These are phyloP conservation scores for Pseudotriccus pelzelni DNA, from an alignment of 2,797 vertebrate species.

Conservation along the genomic window DNA sequence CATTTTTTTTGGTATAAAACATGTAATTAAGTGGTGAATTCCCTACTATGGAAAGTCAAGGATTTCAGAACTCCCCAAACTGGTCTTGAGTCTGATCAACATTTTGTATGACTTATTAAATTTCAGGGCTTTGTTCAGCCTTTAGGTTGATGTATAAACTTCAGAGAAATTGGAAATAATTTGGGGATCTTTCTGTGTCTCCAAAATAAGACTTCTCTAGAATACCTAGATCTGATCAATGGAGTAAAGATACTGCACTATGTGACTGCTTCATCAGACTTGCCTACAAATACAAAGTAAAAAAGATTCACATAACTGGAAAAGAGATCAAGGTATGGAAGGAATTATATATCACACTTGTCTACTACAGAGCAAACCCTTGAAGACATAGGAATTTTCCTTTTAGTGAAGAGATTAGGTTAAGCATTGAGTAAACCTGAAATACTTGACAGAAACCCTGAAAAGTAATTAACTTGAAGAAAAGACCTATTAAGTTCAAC, in stretches of 20 bases:
- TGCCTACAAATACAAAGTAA: neutral
- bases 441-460: neutral
- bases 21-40: neutral
- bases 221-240: neutral
- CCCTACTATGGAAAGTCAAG: neutral
- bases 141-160: neutral
- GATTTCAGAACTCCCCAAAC: neutral
- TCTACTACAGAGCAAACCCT: neutral
- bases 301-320: neutral
- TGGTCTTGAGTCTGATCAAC: neutral
- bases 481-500: neutral
- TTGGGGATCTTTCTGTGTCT: neutral
- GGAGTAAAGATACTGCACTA: neutral
- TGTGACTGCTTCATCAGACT: neutral
- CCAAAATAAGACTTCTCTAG: neutral
- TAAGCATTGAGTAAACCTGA: neutral
- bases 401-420: neutral
- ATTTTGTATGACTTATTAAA: neutral
- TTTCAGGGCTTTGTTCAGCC: fast-evolving
- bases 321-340: neutral
- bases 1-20: neutral
- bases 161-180: neutral
- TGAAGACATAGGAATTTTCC: neutral
- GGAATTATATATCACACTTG: neutral
- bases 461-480: neutral